A percentile compares a stretch with the other conserved stretches of the same genome.
These are phyloP conservation scores for Polymixis flavicincta DNA, from an alignment of 2,888 invertebrate species.

Conservation along the genomic window DNA sequence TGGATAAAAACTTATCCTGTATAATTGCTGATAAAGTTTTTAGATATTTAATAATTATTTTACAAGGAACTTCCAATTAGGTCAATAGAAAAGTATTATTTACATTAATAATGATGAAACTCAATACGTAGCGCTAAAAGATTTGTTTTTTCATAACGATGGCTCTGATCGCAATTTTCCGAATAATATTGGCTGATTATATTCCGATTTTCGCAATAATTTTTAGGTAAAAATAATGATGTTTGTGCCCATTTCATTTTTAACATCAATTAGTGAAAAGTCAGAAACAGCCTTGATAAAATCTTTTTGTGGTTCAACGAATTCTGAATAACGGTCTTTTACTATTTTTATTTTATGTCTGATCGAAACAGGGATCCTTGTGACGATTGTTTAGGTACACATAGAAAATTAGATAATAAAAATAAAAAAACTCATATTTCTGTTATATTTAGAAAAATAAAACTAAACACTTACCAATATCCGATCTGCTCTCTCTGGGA, in stretches of 20 bases:
- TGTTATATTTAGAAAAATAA: not conserved
- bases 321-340: not conserved
- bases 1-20: too few species aligned
- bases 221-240: not conserved
- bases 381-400: too few species aligned
- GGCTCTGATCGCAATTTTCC: slow-evolving; percentile 1
- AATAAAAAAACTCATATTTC: not conserved
- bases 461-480: slow-evolving; percentile 14
- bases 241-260: slow-evolving; percentile 8
- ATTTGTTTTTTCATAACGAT: slow-evolving; percentile 39
- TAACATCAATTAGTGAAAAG: not conserved
- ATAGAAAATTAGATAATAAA: not conserved
- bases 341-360: not conserved
- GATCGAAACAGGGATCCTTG: not conserved
- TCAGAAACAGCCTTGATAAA: not conserved
- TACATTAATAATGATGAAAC: slow-evolving; percentile 63
- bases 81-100: slow-evolving; percentile 59
- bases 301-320: not conserved
- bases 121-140: slow-evolving; percentile 28
- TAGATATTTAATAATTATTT: slow-evolving; percentile 14
- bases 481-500: not conserved
- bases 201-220: not conserved
- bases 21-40: slow-evolving; percentile 6
- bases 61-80: slow-evolving; percentile 39
- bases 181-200: slow-evolving; percentile 23